Evolutionary conservation across 1,140 invertebrate species (phyloP).

Genomic region (Neocloeon triangulifer): DNA sequence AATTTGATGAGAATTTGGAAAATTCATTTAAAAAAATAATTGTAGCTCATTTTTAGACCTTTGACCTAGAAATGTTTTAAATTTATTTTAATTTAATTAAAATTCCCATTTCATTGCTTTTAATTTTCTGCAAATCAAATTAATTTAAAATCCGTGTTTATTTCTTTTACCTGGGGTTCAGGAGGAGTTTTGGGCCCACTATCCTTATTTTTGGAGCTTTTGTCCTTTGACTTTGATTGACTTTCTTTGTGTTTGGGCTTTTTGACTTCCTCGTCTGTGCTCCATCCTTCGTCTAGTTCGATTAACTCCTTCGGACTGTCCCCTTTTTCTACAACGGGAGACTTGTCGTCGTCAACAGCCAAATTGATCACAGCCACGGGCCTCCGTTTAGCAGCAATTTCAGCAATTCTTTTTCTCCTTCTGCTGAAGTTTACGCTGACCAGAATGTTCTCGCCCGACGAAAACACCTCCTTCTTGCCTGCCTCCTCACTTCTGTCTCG

Average conservation of each 20-base stretch:
- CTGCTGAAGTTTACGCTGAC: slow-evolving; percentile 67
- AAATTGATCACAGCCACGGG: too few relatives aligned
- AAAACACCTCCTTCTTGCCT: slow-evolving; percentile 79
- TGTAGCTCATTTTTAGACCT: too few relatives aligned
- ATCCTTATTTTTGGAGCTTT: background rate
- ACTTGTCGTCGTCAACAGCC: too few relatives aligned
- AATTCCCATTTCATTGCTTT: too few relatives aligned
- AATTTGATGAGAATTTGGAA: too few relatives aligned
- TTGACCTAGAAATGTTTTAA: too few relatives aligned
- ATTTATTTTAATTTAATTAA: too few relatives aligned
- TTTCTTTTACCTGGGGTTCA: slow-evolving; percentile 27
- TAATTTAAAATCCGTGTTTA: background rate
- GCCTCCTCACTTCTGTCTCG: slow-evolving; percentile 38
- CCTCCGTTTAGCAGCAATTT: too few relatives aligned
- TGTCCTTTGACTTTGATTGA: too few relatives aligned
- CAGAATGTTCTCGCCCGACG: slow-evolving; percentile 74
- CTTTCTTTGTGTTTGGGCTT: slow-evolving; percentile 22
- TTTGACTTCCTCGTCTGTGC: slow-evolving; percentile 18
- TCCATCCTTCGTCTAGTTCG: slow-evolving; percentile 9
- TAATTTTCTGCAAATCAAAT: background rate
- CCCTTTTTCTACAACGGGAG: slow-evolving; percentile 6
- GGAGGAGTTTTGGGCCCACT: slow-evolving; percentile 49
- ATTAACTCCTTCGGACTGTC: slow-evolving; percentile 11
- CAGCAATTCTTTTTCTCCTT: too few relatives aligned
- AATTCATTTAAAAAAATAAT: too few relatives aligned